Evolutionary conservation across 1,140 invertebrate species (phyloP).

Genomic region (Danaus plexippus): DNA sequence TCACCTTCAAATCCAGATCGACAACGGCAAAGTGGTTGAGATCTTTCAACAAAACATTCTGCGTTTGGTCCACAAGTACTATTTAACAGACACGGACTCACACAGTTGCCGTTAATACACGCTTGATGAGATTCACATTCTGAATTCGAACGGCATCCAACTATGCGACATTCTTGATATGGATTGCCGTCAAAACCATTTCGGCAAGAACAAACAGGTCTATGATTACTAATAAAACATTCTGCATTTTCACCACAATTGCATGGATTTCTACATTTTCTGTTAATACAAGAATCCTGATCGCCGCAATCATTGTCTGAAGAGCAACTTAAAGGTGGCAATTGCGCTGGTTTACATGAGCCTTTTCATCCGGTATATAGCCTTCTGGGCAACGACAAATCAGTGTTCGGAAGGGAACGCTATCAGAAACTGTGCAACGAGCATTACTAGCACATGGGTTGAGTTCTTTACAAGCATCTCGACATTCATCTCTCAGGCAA

Average conservation of each 20-base stretch:
- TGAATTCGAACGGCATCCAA: slow-evolving; percentile 84
- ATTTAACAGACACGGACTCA: slow-evolving; percentile 85
- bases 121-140: slow-evolving; percentile 86
- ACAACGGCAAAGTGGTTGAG: slow-evolving; percentile 85
- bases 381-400: slow-evolving; percentile 88
- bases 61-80: slow-evolving; percentile 88
- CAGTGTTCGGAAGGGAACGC: slow-evolving; percentile 86
- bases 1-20: slow-evolving; percentile 85
- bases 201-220: slow-evolving; percentile 87
- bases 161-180: slow-evolving; percentile 81
- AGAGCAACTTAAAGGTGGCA: slow-evolving; percentile 81
- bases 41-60: slow-evolving; percentile 84
- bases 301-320: slow-evolving; percentile 83
- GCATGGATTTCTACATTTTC: slow-evolving; percentile 89
- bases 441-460: slow-evolving; percentile 81
- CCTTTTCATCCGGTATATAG: slow-evolving; percentile 83
- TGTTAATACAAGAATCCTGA: slow-evolving; percentile 86
- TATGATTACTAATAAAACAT: slow-evolving; percentile 86
- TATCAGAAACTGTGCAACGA: slow-evolving; percentile 84
- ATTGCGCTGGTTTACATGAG: slow-evolving; percentile 80
- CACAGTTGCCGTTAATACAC: slow-evolving; percentile 87
- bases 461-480: slow-evolving; percentile 83
- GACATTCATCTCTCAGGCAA: slow-evolving; percentile 84
- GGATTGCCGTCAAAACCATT: slow-evolving; percentile 89
- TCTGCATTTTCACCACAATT: slow-evolving; percentile 88